phyloP scores from a whole-genome alignment of 2,113 vertebrate species.

The Condylura cristata region DNA sequence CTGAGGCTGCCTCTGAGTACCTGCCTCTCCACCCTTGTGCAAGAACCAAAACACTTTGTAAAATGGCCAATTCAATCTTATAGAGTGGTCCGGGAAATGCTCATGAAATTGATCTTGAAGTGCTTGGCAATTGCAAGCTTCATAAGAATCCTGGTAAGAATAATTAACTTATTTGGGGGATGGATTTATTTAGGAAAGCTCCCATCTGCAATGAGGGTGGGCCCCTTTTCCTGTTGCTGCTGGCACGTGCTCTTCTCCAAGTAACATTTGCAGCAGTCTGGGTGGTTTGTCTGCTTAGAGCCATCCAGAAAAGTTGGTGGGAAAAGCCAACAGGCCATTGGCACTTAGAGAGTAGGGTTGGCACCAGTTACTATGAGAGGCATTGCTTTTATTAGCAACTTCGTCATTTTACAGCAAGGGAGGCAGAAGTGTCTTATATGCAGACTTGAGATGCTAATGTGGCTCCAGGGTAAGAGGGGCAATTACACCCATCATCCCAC shows the following conservation, averaged over 20 bases:
- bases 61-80: constrained; percentile 46
- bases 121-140: constrained; percentile 52
- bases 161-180: constrained; percentile 67
- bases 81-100: neutral
- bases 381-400: constrained; percentile 73
- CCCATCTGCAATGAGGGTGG: constrained; percentile 70
- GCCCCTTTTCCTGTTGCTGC: constrained; percentile 75
- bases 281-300: constrained; percentile 75
- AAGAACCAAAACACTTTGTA: neutral
- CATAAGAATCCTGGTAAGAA: constrained; percentile 40
- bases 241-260: constrained; percentile 62
- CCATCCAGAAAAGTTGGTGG: constrained; percentile 70
- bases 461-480: neutral
- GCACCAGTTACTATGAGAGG: constrained; percentile 53
- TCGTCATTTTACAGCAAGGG: neutral
- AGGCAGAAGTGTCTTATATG: neutral
- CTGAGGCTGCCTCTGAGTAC: neutral
- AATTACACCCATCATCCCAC: neutral
- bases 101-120: constrained; percentile 65
- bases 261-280: constrained; percentile 72
- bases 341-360: constrained; percentile 60
- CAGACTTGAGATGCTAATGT: neutral
- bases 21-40: neutral
- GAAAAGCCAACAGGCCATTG: constrained; percentile 75
- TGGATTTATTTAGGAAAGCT: constrained; percentile 69